A percentile compares a stretch with the other conserved stretches of the same genome.
Evolutionary conservation across 2,888 invertebrate species (phyloP).

Genomic region (Dysmachus trigonus): DNA sequence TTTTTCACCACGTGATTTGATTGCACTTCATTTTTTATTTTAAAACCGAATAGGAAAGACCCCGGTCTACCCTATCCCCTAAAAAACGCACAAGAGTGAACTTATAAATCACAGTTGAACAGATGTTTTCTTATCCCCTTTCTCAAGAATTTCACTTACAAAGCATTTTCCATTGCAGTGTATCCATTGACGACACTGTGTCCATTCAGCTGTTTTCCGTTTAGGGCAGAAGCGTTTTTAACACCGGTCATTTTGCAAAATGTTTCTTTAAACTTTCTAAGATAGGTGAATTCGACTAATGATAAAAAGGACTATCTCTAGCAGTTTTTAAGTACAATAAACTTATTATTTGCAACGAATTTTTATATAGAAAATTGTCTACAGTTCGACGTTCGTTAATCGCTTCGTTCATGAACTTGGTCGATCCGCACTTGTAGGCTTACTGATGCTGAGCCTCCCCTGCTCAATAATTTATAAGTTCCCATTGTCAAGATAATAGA

Average conservation of each 20-base stretch:
- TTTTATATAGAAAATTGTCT: not conserved
- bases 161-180: constrained; percentile 55
- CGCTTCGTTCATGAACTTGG: constrained; percentile 12
- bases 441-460: constrained; percentile 17
- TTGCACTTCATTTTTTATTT: no score
- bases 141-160: constrained; percentile 53
- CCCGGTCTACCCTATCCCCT: not conserved
- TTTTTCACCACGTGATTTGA: not conserved
- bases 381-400: not conserved
- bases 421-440: not conserved
- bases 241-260: constrained; percentile 55
- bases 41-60: not conserved
- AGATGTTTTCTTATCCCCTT: not conserved
- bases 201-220: constrained; percentile 51
- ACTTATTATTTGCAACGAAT: not conserved
- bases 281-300: not conserved
- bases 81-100: not conserved
- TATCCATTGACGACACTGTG: constrained; percentile 53
- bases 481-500: constrained; percentile 12
- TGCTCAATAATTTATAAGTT: constrained; percentile 21
- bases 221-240: constrained; percentile 51
- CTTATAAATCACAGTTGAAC: not conserved
- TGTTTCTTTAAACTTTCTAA: not conserved
- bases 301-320: not conserved
- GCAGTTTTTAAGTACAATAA: not conserved